Percentiles rank a stretch among this genome's conserved stretches.
Conservation (phyloP, 2,113 vertebrate species). For the Nipponia nippon region DNA sequence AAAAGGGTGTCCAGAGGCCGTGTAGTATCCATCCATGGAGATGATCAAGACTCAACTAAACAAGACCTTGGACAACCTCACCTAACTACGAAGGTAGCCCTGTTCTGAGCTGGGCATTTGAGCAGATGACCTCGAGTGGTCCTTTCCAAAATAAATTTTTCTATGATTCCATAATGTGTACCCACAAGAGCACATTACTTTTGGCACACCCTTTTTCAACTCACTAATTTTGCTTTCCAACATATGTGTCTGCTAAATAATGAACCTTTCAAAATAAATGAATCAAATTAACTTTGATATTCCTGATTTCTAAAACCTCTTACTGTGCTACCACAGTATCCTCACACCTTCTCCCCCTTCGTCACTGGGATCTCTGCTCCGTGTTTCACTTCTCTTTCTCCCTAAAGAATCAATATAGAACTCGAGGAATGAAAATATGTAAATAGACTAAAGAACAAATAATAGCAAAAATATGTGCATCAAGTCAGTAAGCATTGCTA, state of each 20-base stretch:
- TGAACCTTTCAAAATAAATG: background rate
- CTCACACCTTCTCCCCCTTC: background rate
- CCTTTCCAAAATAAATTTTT: background rate
- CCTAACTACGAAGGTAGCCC: background rate
- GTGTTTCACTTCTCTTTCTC: background rate
- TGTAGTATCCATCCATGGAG: background rate
- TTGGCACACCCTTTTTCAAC: background rate
- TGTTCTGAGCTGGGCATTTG: background rate
- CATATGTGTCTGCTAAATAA: background rate
- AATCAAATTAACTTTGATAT: background rate
- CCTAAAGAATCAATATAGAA: background rate
- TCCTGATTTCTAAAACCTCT: background rate
- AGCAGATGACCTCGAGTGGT: background rate
- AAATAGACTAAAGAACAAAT: background rate
- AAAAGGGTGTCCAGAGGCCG: background rate
- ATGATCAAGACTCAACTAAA: background rate
- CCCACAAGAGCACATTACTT: background rate
- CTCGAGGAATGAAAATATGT: background rate
- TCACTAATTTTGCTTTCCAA: background rate
- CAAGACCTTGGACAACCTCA: background rate
- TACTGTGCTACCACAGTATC: background rate
- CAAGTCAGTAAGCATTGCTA: background rate
- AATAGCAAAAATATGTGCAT: background rate
- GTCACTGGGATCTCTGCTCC: background rate
- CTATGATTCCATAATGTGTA: background rate